Conservation (phyloP, 1,140 invertebrate species). For the Pseudomyrmex pallidus region DNA sequence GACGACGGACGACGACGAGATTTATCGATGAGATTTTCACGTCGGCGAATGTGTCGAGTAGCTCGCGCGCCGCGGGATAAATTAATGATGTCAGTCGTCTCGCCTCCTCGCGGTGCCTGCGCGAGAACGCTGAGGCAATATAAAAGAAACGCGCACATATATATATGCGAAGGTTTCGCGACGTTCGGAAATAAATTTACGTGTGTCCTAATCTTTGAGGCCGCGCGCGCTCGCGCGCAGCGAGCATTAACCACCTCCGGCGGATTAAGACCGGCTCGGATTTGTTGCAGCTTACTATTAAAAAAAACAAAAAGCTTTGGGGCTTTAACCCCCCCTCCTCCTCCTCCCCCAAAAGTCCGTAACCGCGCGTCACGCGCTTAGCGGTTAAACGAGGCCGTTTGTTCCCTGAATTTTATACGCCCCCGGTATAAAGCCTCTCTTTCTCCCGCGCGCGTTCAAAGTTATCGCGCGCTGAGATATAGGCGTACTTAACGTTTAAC, state of each 20-base stretch:
- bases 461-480: slow-evolving; percentile 16
- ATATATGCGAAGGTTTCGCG: background rate
- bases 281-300: background rate
- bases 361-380: slow-evolving; percentile 11
- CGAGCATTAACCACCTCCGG: slow-evolving; percentile 1
- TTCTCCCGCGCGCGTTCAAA: background rate
- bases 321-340: slow-evolving; percentile 9
- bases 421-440: background rate
- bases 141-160: background rate
- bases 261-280: slow-evolving; percentile 26
- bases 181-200: slow-evolving; percentile 24
- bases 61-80: slow-evolving; percentile 22
- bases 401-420: slow-evolving; percentile 9
- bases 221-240: too few species aligned
- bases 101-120: background rate
- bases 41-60: slow-evolving; percentile 41
- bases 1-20: slow-evolving; percentile 18
- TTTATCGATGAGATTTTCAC: slow-evolving; percentile 57
- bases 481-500: slow-evolving; percentile 12
- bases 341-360: background rate
- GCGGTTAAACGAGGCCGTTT: slow-evolving; percentile 21
- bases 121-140: background rate
- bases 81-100: slow-evolving; percentile 41
- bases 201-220: slow-evolving; percentile 6
- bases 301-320: slow-evolving; percentile 4